Evolutionary conservation across 2,797 vertebrate genomes (phyloP), one percentile per base, ranked within the genome.

Genomic region (Sebastes iracundus): DNA sequence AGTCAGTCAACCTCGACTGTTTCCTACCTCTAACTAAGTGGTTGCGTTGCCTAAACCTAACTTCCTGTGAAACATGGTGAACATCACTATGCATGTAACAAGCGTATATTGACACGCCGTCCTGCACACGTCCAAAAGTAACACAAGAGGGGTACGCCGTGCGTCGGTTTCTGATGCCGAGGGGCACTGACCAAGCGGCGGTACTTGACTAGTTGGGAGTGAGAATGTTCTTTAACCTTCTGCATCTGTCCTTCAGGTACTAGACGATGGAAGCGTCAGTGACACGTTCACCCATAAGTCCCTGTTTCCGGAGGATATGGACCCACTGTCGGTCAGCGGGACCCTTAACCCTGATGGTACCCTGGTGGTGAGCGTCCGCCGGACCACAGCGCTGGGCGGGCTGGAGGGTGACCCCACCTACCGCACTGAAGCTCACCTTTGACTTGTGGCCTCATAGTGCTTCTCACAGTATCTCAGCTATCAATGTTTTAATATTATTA

Each of bases 251-350:
- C 61, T 63, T 46, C 66, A 97, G 97, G 93, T 97, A 5, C 93
- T 94, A 1, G 96, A 96, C 6, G 96, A 97, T 0, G 96, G 97
- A 14, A 96, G 92, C 0, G 1, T 97, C 63, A 94, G 93, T 0
- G 95, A 96, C 91, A 96, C 94, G 1, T 97, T 98, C 86, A 97
- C 95, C 87, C 97, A 97, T 69, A 97, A 95, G 88, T 96, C 95
- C 84, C 83, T 94, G 89, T 95, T 97, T 68, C 97, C 97, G 0
- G 94, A 96, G 63, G 97, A 97, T 82, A 97, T 95, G 86, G 96
- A 97, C 88, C 97, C 97, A 0, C 79, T 97, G 84, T 95, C 96
- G 0, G 91, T 97, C 82, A 95, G 95, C 52, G 95, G 96, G 2
- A 81, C 88, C 52, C 88, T 97, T 53, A 93, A 94, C 0, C 84